phyloP scores from a whole-genome alignment of 2,113 vertebrate species.

The Nibea coibor region DNA sequence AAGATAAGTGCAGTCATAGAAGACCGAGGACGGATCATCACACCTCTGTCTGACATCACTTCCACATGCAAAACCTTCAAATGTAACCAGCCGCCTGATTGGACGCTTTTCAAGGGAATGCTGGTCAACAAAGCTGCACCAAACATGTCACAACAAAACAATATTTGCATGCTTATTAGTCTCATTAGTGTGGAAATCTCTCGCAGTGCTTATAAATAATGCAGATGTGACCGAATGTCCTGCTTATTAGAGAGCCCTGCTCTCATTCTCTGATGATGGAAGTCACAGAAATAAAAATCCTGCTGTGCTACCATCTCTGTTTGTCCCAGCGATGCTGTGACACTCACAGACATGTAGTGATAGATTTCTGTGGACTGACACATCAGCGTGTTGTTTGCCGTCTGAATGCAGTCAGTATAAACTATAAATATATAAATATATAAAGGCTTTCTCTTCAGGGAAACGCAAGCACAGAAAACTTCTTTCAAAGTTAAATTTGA shows the following conservation, averaged over 20 bases:
- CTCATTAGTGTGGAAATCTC: slow-evolving; percentile 15
- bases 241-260: not conserved
- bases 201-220: not conserved
- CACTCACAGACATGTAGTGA: not conserved
- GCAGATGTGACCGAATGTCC: slow-evolving; percentile 14
- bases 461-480: not conserved
- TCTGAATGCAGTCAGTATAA: not conserved
- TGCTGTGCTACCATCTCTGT: no score
- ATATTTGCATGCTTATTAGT: not conserved
- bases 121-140: not conserved
- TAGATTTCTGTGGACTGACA: no score
- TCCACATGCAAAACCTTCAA: not conserved
- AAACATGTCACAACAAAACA: not conserved
- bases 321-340: not conserved
- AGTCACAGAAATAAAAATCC: not conserved
- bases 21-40: no score
- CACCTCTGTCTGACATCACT: not conserved
- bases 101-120: not conserved
- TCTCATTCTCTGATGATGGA: not conserved
- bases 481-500: not conserved
- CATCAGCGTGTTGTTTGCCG: not conserved
- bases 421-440: not conserved
- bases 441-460: not conserved
- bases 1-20: no score
- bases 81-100: not conserved